These are phyloP conservation scores for Chaetodon trifasciatus DNA, from an alignment of 2,797 vertebrate genomes.

Conservation along the genomic window DNA sequence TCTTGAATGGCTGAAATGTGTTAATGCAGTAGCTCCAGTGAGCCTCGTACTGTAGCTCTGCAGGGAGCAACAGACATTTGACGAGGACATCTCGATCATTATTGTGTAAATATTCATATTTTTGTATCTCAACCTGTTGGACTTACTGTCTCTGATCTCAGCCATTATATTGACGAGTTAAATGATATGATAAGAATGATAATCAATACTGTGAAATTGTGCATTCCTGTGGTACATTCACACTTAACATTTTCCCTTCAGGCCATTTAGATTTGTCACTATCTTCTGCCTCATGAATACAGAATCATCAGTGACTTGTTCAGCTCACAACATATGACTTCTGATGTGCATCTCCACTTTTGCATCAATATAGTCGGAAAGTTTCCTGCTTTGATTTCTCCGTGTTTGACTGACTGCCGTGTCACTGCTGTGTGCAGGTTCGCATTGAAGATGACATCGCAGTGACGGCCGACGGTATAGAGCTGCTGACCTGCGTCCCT, in stretches of 20 bases:
- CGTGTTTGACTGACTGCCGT: not conserved
- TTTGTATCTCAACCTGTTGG: not conserved
- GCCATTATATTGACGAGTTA: not conserved
- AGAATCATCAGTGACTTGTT: not conserved
- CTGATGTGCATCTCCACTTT: not conserved
- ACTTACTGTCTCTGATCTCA: not conserved
- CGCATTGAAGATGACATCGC: constrained; percentile 95
- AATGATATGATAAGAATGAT: not conserved
- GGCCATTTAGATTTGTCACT: too few species aligned
- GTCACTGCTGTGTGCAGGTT: constrained; percentile 82
- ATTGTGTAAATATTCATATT: not conserved
- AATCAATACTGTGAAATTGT: not conserved
- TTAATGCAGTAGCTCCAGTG: not conserved
- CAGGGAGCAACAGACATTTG: not conserved
- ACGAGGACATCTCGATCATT: too few species aligned
- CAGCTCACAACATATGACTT: not conserved
- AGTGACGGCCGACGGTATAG: constrained; percentile 88
- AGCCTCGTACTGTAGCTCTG: not conserved
- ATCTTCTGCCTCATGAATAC: not conserved
- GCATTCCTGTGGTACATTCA: too few species aligned
- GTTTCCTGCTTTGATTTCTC: not conserved
- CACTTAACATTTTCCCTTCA: not conserved
- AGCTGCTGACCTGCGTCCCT: constrained; percentile 96
- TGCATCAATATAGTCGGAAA: not conserved
- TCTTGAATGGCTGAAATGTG: not conserved